Evolutionary conservation across 2,113 vertebrate species (phyloP).

Genomic region (Mirza zaza): DNA sequence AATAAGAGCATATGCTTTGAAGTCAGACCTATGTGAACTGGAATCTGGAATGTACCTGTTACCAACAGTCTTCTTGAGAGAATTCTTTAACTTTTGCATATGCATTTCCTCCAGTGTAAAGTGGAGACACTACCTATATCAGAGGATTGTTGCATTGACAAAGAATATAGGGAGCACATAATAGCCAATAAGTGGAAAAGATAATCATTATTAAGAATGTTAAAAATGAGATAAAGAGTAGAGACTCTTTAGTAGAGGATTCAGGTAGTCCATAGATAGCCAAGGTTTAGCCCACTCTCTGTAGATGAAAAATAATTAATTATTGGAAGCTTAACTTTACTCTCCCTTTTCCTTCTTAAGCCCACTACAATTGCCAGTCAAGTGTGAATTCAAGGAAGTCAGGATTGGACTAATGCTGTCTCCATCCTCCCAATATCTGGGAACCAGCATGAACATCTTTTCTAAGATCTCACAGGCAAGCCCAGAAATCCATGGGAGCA

Average conservation of each 20-base stretch:
- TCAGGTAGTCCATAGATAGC: neutral
- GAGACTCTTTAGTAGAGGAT: neutral
- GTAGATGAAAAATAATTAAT: neutral
- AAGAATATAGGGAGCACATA: neutral
- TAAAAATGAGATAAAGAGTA: neutral
- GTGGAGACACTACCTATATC: neutral
- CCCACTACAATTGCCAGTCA: too few species aligned
- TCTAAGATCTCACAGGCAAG: neutral
- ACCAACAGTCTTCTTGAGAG: neutral
- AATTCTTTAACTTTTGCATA: neutral
- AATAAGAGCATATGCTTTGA: neutral
- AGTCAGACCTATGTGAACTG: neutral
- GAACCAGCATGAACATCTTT: neutral
- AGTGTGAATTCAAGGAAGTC: neutral
- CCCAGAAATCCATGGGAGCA: neutral
- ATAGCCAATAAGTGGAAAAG: neutral
- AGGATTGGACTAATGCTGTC: neutral
- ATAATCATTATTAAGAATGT: neutral
- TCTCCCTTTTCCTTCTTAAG: neutral
- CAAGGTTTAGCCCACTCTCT: fast-evolving
- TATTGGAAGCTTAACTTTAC: neutral
- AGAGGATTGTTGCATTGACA: neutral
- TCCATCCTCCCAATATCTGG: neutral
- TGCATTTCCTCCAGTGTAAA: neutral
- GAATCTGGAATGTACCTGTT: neutral